phyloP scores from a whole-genome alignment of 2,797 vertebrate genomes.

The Enteromius argenteus region DNA sequence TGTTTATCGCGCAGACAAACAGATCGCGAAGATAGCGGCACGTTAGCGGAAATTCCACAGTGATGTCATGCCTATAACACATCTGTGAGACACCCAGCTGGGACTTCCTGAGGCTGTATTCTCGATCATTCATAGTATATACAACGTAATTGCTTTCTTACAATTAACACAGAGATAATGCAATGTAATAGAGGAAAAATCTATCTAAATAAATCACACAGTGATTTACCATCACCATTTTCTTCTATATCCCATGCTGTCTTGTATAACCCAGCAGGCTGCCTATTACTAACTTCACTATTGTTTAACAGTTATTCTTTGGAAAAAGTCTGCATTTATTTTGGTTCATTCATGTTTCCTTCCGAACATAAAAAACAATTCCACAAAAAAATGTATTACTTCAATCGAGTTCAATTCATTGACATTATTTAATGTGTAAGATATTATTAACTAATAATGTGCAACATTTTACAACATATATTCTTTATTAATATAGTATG shows the following conservation, averaged over 20 bases:
- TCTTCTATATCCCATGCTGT: not conserved
- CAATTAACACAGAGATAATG: not conserved
- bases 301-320: not conserved
- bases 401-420: too few relatives aligned
- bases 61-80: constrained; percentile 43
- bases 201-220: not conserved
- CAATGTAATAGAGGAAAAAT: not conserved
- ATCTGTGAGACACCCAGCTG: constrained; percentile 53
- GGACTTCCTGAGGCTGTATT: constrained; percentile 52
- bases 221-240: not conserved
- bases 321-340: not conserved
- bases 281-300: not conserved
- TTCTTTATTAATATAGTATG: too few relatives aligned
- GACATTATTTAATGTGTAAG: too few relatives aligned
- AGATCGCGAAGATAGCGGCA: constrained; percentile 53
- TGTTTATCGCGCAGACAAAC: constrained; percentile 33
- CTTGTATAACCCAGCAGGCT: not conserved
- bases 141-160: constrained; percentile 18
- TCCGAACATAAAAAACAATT: too few relatives aligned
- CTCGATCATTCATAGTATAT: constrained; percentile 43
- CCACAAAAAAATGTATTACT: too few relatives aligned
- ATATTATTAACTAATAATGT: too few relatives aligned
- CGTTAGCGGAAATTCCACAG: constrained; percentile 52
- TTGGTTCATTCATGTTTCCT: too few relatives aligned
- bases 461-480: not conserved